A percentile compares a stretch with the other conserved stretches of the same genome.
Conservation (phyloP, 2,113 vertebrate species). For the Clupea harengus region DNA sequence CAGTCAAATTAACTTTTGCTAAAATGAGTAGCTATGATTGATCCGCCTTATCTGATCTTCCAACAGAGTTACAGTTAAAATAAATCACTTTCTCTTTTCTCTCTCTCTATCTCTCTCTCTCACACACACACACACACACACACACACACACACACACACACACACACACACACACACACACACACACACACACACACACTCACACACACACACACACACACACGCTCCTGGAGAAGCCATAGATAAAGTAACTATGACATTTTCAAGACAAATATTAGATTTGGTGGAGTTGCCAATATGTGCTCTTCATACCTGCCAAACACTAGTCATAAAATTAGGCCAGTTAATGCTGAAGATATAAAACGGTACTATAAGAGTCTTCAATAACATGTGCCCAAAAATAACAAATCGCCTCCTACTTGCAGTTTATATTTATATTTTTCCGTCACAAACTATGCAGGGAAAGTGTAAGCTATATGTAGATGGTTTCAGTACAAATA, state of each 20-base stretch:
- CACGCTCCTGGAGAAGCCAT: background rate
- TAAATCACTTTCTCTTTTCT: conserved; percentile 41
- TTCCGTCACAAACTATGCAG: background rate
- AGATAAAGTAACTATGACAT: conserved; percentile 47
- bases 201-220: conserved; percentile 36
- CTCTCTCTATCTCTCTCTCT: background rate
- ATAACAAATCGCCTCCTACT: conserved; percentile 16
- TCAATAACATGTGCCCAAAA: background rate
- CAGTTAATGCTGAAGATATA: background rate
- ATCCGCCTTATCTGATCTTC: conserved; percentile 37
- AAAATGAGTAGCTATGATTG: conserved; percentile 43
- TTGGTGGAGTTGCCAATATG: conserved; percentile 34
- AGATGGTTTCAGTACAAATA: background rate
- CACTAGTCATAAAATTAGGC: background rate
- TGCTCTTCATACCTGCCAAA: conserved; percentile 19
- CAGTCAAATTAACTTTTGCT: conserved; percentile 45
- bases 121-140: conserved; percentile 13
- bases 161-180: background rate
- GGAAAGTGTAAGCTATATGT: background rate
- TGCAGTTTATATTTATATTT: background rate
- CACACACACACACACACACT: conserved; percentile 9
- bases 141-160: conserved; percentile 18
- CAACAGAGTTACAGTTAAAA: conserved; percentile 30
- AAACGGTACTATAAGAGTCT: background rate
- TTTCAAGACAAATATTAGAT: conserved; percentile 55